Conservation (phyloP, 2,888 invertebrate genomes). For the Metopia argyrocephala region DNA sequence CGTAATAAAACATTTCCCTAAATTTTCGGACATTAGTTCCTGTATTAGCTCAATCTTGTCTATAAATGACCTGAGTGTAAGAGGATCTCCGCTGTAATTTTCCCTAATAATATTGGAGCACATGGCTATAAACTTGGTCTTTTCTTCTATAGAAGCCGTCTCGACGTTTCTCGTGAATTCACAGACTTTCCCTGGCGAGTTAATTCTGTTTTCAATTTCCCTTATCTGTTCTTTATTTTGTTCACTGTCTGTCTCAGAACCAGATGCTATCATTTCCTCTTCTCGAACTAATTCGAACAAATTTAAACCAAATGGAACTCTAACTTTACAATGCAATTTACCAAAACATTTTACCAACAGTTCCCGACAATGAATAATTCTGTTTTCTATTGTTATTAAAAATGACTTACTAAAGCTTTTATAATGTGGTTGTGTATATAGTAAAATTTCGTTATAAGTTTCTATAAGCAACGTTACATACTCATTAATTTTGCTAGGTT, state of each 20-base stretch:
- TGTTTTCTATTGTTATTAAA: no score
- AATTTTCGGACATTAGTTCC: not conserved
- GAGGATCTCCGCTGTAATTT: constrained; percentile 4
- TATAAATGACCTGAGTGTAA: not conserved
- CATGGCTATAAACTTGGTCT: constrained; percentile 1
- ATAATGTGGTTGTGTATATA: no score
- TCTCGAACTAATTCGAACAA: constrained; percentile 3
- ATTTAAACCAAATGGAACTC: constrained; percentile 8
- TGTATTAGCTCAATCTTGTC: not conserved
- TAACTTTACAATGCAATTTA: constrained; percentile 9
- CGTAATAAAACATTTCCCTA: not conserved
- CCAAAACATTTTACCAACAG: constrained; percentile 28
- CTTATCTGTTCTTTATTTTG: no score
- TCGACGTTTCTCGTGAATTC: not conserved
- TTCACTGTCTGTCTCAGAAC: no score
- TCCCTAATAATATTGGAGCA: not conserved
- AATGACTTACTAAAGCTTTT: no score
- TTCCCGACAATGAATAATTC: no score
- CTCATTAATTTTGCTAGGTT: no score
- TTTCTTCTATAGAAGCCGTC: constrained; percentile 17
- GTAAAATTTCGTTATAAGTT: no score
- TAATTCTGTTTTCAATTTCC: no score
- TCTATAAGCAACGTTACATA: no score
- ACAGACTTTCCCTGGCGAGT: not conserved
- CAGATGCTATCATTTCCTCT: no score